Evolutionary conservation across 2,113 vertebrate species (phyloP).

Genomic region (Sebastes schlegelii): DNA sequence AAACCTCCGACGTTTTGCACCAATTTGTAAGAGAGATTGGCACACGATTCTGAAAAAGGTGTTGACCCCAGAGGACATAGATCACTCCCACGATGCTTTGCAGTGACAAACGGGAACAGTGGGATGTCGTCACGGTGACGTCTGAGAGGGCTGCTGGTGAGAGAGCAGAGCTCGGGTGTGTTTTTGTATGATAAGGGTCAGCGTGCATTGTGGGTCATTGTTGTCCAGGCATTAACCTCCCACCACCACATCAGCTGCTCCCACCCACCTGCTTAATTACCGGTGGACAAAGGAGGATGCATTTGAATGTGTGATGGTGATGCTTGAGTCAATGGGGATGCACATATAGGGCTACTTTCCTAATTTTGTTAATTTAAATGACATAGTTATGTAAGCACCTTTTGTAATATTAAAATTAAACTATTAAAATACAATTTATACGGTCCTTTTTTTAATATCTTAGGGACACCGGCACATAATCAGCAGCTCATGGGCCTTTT

Average conservation of each 20-base stretch:
- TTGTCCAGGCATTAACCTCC: conserved; percentile 53
- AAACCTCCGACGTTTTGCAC: background rate
- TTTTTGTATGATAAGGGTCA: conserved; percentile 78
- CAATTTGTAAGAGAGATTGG: conserved; percentile 11
- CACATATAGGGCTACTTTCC: background rate
- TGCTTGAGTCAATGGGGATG: background rate
- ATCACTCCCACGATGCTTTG: conserved; percentile 66
- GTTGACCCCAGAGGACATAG: conserved; percentile 47
- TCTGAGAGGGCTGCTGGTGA: conserved; percentile 28
- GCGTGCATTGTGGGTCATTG: conserved; percentile 54
- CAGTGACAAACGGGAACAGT: conserved; percentile 55
- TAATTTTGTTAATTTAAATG: background rate
- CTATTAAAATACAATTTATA: too few species aligned
- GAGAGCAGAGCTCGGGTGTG: conserved; percentile 63
- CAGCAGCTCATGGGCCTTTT: background rate
- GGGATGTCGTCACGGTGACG: conserved; percentile 67
- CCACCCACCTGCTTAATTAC: conserved; percentile 44
- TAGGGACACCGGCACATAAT: too few species aligned
- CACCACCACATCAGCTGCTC: conserved; percentile 33
- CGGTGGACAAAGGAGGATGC: conserved; percentile 35
- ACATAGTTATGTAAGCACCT: background rate
- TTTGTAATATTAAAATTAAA: background rate
- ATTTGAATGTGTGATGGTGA: conserved; percentile 11
- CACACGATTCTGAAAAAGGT: conserved; percentile 37
- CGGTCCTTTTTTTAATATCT: too few species aligned